phyloP scores from a whole-genome alignment of 2,797 vertebrate species.

The Hippoglossus hippoglossus region DNA sequence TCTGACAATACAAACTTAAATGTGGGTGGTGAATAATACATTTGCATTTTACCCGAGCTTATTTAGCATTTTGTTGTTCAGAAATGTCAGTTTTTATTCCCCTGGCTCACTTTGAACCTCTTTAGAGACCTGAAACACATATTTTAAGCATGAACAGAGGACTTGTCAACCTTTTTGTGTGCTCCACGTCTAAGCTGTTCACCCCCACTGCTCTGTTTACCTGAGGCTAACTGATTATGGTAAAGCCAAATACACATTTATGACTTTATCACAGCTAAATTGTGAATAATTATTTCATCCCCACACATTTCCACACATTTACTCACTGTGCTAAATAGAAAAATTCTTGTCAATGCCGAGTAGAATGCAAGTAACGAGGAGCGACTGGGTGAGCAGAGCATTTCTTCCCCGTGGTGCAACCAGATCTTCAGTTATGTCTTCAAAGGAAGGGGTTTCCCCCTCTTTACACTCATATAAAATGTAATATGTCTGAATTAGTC shows the following conservation, averaged over 20 bases:
- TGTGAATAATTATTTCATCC: slow-evolving; percentile 19
- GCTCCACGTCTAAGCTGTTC: neutral
- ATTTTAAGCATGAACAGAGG: neutral
- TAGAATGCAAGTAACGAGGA: slow-evolving; percentile 45
- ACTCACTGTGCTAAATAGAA: slow-evolving; percentile 40
- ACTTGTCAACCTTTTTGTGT: neutral
- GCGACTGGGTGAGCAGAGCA: slow-evolving; percentile 33
- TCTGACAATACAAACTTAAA: slow-evolving; percentile 1
- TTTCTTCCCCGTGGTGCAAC: slow-evolving; percentile 55
- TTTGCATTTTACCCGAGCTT: neutral
- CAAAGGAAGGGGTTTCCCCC: slow-evolving; percentile 60
- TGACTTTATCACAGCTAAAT: slow-evolving; percentile 27
- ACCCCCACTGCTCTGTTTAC: neutral
- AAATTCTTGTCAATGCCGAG: slow-evolving; percentile 43
- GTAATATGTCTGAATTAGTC: slow-evolving; percentile 79
- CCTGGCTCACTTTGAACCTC: neutral
- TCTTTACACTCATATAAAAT: slow-evolving; percentile 73
- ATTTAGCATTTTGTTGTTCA: neutral
- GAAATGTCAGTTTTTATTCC: slow-evolving; percentile 2
- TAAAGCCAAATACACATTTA: slow-evolving; percentile 23
- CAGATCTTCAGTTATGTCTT: slow-evolving; percentile 65
- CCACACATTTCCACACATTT: slow-evolving; percentile 9
- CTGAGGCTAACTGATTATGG: slow-evolving; percentile 8
- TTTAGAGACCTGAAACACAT: neutral
- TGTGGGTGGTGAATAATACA: neutral